These are phyloP conservation scores for Drosophila neonasuta DNA, from an alignment of 2,888 invertebrate genomes.

Conservation along the genomic window DNA sequence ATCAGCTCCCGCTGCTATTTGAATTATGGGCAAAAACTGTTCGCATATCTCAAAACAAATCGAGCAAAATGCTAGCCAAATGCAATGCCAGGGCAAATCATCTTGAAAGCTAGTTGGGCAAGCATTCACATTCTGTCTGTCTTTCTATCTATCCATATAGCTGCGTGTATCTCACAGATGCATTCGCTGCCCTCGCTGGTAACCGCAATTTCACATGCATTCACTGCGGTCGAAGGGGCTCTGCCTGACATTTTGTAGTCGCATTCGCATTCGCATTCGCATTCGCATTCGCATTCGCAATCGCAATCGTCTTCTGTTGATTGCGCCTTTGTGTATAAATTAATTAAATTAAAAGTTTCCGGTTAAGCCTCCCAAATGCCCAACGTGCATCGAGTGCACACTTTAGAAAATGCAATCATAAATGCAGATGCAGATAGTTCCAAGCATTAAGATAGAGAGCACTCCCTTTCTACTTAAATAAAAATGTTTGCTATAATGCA, in stretches of 20 bases:
- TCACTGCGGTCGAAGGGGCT: constrained; percentile 28
- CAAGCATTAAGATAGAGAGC: neutral
- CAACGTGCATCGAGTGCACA: constrained; percentile 22
- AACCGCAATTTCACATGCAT: constrained; percentile 54
- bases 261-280: constrained; percentile 5
- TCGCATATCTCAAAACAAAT: constrained; percentile 58
- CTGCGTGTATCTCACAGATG: constrained; percentile 47
- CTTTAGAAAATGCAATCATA: constrained; percentile 12
- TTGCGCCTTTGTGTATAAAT: constrained; percentile 81
- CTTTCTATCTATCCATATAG: constrained; percentile 20
- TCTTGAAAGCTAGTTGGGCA: constrained; percentile 29
- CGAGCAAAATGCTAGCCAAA: constrained; percentile 40
- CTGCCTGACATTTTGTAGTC: constrained; percentile 10
- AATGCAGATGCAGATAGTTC: constrained; percentile 11
- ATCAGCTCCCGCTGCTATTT: constrained; percentile 32
- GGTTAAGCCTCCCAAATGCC: constrained; percentile 77
- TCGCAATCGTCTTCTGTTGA: constrained; percentile 65
- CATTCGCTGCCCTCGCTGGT: constrained; percentile 36
- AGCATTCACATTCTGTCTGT: constrained; percentile 2
- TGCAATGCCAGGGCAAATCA: constrained; percentile 33
- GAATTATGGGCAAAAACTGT: constrained; percentile 54
- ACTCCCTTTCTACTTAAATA: constrained; percentile 2
- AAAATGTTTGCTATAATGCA: neutral
- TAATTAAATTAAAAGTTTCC: constrained; percentile 82
- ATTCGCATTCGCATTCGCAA: constrained; percentile 4